These are phyloP conservation scores for Eunapius fragilis DNA, from an alignment of 37 sponge, comb jelly and placozoan species.

Conservation along the genomic window DNA sequence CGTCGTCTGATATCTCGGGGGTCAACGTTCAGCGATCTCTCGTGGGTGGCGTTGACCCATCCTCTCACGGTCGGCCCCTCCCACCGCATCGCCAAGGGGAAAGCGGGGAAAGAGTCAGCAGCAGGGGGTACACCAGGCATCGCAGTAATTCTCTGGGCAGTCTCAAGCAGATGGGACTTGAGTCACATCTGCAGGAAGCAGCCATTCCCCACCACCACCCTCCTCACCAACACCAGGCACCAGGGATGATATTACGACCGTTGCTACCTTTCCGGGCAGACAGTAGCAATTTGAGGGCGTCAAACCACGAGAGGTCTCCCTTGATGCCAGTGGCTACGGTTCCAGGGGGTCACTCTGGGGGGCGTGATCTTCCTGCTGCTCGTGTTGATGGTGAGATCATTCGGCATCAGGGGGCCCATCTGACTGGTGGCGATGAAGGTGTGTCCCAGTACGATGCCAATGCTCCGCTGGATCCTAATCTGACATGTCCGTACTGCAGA, in stretches of 20 bases:
- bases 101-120: background rate
- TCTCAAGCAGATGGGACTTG: background rate
- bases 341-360: background rate
- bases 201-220: background rate
- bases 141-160: background rate
- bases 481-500: conserved; percentile 56
- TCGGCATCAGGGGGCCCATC: background rate
- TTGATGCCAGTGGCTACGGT: background rate
- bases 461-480: conserved; percentile 54
- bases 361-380: background rate
- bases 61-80: background rate
- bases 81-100: background rate
- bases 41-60: background rate
- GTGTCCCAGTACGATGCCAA: background rate
- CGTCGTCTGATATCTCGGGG: background rate
- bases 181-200: background rate
- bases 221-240: background rate
- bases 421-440: no score
- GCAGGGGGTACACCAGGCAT: background rate
- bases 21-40: background rate
- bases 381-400: background rate
- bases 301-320: background rate
- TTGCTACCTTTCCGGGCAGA: background rate
- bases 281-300: background rate
- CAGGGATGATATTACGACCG: background rate